Percentiles rank a stretch among this genome's conserved stretches.
Evolutionary conservation across 2,797 vertebrate species (phyloP).

Genomic region (Phrynocephalus guinanensis): DNA sequence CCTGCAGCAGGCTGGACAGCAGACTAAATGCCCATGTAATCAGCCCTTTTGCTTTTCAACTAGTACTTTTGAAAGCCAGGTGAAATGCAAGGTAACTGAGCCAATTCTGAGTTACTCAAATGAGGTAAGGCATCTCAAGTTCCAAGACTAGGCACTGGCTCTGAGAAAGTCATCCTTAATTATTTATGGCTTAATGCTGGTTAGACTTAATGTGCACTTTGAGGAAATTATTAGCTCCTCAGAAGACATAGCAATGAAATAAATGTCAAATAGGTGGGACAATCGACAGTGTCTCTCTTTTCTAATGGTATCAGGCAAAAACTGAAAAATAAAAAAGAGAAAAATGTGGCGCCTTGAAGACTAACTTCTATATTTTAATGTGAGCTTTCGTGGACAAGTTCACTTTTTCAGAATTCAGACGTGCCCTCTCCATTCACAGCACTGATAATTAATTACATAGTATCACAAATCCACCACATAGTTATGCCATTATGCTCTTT

Average conservation of each 20-base stretch:
- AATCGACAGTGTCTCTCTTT: background rate
- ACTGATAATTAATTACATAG: background rate
- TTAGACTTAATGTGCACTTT: background rate
- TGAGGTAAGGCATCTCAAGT: background rate
- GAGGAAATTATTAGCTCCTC: slow-evolving; percentile 1
- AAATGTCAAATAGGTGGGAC: background rate
- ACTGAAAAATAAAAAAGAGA: too few species aligned
- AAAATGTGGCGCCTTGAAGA: too few species aligned
- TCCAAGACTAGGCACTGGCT: slow-evolving; percentile 19
- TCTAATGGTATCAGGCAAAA: too few species aligned
- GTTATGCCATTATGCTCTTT: background rate
- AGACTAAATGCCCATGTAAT: too few species aligned
- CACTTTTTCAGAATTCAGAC: too few species aligned
- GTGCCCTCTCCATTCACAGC: background rate
- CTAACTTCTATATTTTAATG: too few species aligned
- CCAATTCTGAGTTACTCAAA: slow-evolving; percentile 3
- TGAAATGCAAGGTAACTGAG: slow-evolving; percentile 1
- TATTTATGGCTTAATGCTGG: slow-evolving; percentile 10
- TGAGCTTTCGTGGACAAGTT: too few species aligned
- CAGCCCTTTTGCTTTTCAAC: background rate
- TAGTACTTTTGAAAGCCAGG: background rate
- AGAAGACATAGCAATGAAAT: slow-evolving; percentile 14
- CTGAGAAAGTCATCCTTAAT: slow-evolving; percentile 19
- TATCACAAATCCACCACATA: background rate
- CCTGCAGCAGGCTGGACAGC: too few species aligned